phyloP scores from a whole-genome alignment of 2,888 invertebrate genomes.

The Bhutanitis thaidina region DNA sequence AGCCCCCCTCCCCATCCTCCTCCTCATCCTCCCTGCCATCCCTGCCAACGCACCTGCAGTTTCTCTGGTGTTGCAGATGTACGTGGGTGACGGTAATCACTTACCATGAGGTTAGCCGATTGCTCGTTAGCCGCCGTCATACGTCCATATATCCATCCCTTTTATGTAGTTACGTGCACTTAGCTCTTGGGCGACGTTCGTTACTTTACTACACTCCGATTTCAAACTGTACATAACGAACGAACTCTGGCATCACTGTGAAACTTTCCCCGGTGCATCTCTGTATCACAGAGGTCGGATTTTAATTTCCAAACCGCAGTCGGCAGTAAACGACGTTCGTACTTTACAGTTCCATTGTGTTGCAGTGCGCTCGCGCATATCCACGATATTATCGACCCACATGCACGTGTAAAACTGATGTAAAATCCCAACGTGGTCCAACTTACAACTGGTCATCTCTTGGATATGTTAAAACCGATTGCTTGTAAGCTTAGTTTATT shows the following conservation, averaged over 20 bases:
- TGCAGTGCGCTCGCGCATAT: conserved; percentile 31
- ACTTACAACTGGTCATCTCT: conserved; percentile 26
- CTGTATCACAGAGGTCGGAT: conserved; percentile 63
- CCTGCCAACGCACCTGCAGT: too few species aligned
- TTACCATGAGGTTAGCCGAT: too few species aligned
- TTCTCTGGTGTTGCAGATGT: too few species aligned
- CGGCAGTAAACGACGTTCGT: conserved; percentile 66
- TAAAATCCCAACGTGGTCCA: conserved; percentile 41
- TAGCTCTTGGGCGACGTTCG: too few species aligned
- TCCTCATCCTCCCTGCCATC: too few species aligned
- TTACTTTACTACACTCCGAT: too few species aligned
- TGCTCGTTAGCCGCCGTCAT: too few species aligned
- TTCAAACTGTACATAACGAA: background rate
- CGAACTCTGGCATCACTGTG: background rate
- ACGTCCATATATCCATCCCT: too few species aligned
- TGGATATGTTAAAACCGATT: conserved; percentile 17
- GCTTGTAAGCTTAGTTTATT: background rate
- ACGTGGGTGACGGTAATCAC: too few species aligned
- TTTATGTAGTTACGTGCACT: too few species aligned
- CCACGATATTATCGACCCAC: conserved; percentile 49
- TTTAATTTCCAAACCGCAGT: conserved; percentile 80
- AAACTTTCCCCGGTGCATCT: conserved; percentile 33
- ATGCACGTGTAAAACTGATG: conserved; percentile 37
- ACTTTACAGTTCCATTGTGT: conserved; percentile 76
- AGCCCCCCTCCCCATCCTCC: too few species aligned